Conservation (phyloP, 2,113 vertebrate genomes). For the Coptodon bakossiorum region DNA sequence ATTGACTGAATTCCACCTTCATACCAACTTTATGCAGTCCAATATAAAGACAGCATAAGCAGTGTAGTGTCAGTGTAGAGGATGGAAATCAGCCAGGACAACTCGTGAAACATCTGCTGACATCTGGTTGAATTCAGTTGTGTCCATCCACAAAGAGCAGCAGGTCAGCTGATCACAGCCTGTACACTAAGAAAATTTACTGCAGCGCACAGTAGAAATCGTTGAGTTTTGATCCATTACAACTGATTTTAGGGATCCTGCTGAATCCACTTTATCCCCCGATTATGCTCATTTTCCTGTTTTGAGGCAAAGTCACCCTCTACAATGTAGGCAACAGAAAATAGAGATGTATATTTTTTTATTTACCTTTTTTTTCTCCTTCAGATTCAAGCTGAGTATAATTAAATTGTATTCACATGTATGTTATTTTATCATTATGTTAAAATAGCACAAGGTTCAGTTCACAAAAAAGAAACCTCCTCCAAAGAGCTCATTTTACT, state of each 20-base stretch:
- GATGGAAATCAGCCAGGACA: not conserved
- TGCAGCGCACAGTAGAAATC: accelerated
- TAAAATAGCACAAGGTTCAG: not conserved
- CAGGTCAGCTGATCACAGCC: not conserved
- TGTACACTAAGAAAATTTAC: not conserved
- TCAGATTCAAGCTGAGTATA: not conserved
- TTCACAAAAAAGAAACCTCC: not conserved
- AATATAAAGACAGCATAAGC: not conserved
- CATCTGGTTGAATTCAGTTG: not conserved
- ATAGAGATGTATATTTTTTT: not conserved
- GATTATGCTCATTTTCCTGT: not conserved
- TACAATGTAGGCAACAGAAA: not conserved
- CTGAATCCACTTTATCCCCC: not conserved
- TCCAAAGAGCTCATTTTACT: not conserved
- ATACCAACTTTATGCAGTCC: not conserved
- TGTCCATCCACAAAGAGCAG: not conserved
- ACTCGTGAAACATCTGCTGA: not conserved
- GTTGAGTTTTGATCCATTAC: not conserved
- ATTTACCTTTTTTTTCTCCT: not conserved
- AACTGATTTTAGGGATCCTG: not conserved
- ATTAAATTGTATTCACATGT: not conserved
- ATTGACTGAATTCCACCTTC: not conserved
- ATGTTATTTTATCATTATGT: not conserved
- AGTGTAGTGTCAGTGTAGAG: not conserved
- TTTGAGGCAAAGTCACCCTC: not conserved